Evolutionary conservation across 1,140 invertebrate genomes (phyloP).

Genomic region (Ostrea edulis): DNA sequence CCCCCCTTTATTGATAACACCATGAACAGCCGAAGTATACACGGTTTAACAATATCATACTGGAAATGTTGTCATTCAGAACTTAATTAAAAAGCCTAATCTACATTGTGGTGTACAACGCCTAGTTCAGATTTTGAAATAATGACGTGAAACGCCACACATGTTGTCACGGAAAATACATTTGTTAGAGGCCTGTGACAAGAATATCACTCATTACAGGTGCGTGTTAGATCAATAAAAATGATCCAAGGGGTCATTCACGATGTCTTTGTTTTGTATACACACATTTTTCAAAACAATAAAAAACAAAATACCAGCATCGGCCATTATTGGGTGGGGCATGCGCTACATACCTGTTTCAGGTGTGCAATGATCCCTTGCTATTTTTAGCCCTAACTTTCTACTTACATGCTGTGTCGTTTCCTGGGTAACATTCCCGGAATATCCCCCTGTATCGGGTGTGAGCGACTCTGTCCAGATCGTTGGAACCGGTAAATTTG

Average conservation of each 20-base stretch:
- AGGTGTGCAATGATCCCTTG: background rate
- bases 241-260: background rate
- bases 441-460: slow-evolving; percentile 72
- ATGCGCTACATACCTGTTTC: background rate
- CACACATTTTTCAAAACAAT: background rate
- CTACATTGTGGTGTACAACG: background rate
- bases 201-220: background rate
- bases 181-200: background rate
- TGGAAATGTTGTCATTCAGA: too few species aligned
- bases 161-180: background rate
- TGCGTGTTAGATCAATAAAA: background rate
- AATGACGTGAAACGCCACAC: background rate
- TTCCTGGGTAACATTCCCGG: slow-evolving; percentile 73
- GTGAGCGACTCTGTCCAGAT: slow-evolving; percentile 56
- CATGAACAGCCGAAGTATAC: too few species aligned
- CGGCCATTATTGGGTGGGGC: slow-evolving; percentile 23
- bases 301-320: background rate
- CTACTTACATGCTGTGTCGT: slow-evolving; percentile 73
- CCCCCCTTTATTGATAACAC: too few species aligned
- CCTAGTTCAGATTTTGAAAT: background rate
- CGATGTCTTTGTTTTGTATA: background rate
- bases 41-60: too few species aligned
- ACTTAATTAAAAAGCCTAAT: too few species aligned
- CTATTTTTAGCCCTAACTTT: background rate
- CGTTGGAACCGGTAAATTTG: slow-evolving; percentile 18